Conservation (phyloP, 2,113 vertebrate genomes). For the Neodon shergylaensis region DNA sequence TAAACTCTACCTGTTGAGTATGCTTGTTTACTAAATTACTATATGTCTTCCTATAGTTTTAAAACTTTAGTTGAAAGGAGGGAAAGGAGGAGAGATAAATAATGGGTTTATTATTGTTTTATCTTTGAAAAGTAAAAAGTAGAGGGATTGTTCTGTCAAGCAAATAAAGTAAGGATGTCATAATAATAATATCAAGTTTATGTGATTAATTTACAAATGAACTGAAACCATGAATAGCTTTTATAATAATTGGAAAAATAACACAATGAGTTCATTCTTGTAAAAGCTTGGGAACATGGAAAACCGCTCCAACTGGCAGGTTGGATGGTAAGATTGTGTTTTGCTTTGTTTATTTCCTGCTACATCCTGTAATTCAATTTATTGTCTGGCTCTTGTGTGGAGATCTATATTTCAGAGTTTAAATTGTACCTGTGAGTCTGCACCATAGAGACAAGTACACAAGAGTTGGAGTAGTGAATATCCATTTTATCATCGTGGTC, state of each 20-base stretch:
- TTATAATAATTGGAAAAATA: not conserved
- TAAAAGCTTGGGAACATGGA: not conserved
- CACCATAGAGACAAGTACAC: not conserved
- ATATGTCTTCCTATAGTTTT: conserved; percentile 22
- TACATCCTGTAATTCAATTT: not conserved
- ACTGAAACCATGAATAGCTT: not conserved
- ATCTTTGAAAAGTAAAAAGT: not conserved
- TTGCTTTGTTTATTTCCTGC: not conserved
- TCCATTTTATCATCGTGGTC: not conserved
- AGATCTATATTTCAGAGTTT: conserved; percentile 51
- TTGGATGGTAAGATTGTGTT: not conserved
- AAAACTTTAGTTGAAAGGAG: conserved; percentile 50
- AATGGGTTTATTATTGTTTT: conserved; percentile 38
- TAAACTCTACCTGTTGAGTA: not conserved
- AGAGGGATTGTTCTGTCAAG: conserved; percentile 10
- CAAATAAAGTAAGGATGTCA: not conserved
- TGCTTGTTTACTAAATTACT: not conserved
- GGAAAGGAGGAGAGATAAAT: not conserved
- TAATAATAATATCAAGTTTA: not conserved
- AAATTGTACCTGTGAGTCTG: not conserved
- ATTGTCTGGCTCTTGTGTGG: not conserved
- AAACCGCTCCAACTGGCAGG: not conserved
- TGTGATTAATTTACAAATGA: not conserved
- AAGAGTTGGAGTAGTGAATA: rapidly evolving
- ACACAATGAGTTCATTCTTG: not conserved